These are phyloP conservation scores for Anarhynchus alexandrinus DNA, from an alignment of 2,113 vertebrate species.

Conservation along the genomic window DNA sequence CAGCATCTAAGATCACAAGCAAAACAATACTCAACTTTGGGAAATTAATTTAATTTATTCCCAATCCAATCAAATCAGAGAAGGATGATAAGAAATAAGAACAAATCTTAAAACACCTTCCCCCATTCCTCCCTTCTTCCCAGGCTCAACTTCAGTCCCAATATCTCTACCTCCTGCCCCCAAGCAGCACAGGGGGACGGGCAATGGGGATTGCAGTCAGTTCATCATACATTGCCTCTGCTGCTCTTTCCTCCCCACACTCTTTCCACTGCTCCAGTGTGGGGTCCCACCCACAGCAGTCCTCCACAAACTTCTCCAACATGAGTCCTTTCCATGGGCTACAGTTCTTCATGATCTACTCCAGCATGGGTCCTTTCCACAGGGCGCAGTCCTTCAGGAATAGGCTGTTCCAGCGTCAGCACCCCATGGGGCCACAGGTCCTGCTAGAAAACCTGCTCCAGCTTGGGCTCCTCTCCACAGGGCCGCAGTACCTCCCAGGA, in stretches of 20 bases:
- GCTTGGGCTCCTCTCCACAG: no score
- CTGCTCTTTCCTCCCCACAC: neutral
- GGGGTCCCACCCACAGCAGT: neutral
- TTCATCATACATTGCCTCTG: neutral
- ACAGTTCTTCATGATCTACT: neutral
- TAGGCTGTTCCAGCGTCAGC: neutral
- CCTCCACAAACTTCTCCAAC: neutral
- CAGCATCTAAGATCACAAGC: neutral
- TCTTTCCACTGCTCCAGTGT: neutral
- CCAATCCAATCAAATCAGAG: neutral
- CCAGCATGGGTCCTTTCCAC: neutral
- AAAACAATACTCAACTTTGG: neutral
- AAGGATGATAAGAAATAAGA: neutral
- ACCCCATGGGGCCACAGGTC: neutral
- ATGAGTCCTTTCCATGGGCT: neutral
- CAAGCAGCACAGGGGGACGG: accelerated
- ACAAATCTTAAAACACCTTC: neutral
- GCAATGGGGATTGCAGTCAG: neutral
- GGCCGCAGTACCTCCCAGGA: no score
- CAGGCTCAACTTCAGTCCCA: neutral
- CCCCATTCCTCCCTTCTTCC: neutral
- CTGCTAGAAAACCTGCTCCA: neutral
- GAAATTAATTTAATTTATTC: neutral
- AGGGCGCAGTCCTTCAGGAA: neutral
- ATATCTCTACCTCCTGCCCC: neutral